Conservation (phyloP, 2,113 vertebrate species). For the Pelvicachromis taeniatus region DNA sequence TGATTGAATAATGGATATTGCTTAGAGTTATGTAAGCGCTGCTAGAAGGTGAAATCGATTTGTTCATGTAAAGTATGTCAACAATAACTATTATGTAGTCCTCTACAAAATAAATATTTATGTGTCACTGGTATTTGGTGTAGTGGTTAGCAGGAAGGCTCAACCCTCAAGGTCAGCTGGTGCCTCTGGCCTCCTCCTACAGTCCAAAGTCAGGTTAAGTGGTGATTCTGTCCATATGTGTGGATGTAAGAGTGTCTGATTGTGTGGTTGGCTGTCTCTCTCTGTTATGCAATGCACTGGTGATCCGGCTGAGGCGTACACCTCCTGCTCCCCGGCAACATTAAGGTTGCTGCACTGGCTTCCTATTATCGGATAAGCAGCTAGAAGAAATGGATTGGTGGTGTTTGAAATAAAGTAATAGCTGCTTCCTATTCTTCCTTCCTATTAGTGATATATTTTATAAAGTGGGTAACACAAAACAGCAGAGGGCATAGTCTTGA, state of each 20-base stretch:
- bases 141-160: background rate
- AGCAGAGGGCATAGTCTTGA: background rate
- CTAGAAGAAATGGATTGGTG: background rate
- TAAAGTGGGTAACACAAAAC: background rate
- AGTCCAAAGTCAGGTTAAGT: background rate
- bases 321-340: background rate
- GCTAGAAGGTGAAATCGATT: background rate
- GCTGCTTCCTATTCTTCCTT: too few relatives aligned
- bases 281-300: background rate
- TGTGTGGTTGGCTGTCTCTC: background rate
- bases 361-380: background rate
- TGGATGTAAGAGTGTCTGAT: background rate
- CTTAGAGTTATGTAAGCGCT: background rate
- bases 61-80: background rate
- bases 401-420: background rate
- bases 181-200: background rate
- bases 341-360: background rate
- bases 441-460: background rate
- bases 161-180: background rate
- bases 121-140: background rate
- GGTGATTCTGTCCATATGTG: background rate
- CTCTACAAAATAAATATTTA: background rate
- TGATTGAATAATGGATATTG: rapidly evolving
- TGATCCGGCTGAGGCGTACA: background rate
- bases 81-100: background rate